phyloP scores from a whole-genome alignment of 2,888 invertebrate species.

The Selenia dentaria region DNA sequence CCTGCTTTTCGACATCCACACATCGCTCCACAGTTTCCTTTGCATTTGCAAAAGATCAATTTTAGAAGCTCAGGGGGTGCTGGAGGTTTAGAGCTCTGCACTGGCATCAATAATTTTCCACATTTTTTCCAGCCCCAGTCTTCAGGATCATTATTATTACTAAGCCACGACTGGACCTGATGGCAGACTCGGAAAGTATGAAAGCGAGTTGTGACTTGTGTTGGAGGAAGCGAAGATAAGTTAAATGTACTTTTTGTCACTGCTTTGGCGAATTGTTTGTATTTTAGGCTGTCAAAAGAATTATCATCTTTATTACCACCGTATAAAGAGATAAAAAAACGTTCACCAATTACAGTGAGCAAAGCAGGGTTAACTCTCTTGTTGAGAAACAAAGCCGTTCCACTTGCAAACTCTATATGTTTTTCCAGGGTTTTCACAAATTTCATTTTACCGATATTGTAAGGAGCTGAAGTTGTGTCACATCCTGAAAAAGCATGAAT shows the following conservation, averaged over 20 bases:
- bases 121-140: not conserved
- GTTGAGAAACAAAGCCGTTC: conserved; percentile 20
- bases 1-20: no score
- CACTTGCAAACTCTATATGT: conserved; percentile 20
- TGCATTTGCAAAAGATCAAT: not conserved
- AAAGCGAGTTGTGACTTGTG: conserved; percentile 18
- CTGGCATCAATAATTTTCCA: not conserved
- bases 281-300: no score
- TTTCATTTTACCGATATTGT: conserved; percentile 20
- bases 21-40: no score
- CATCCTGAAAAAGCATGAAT: no score
- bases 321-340: no score
- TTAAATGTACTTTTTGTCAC: conserved; percentile 3
- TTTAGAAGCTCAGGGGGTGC: not conserved
- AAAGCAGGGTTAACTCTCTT: conserved; percentile 6
- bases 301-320: no score
- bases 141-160: conserved; percentile 24
- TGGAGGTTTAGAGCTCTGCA: not conserved
- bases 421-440: conserved; percentile 8
- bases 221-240: conserved; percentile 18
- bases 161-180: conserved; percentile 26
- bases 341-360: not conserved
- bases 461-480: not conserved
- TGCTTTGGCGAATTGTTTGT: no score
- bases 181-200: conserved; percentile 23